Evolutionary conservation across 2,113 vertebrate species (phyloP).

Genomic region (Cryptomyrus ogoouensis): DNA sequence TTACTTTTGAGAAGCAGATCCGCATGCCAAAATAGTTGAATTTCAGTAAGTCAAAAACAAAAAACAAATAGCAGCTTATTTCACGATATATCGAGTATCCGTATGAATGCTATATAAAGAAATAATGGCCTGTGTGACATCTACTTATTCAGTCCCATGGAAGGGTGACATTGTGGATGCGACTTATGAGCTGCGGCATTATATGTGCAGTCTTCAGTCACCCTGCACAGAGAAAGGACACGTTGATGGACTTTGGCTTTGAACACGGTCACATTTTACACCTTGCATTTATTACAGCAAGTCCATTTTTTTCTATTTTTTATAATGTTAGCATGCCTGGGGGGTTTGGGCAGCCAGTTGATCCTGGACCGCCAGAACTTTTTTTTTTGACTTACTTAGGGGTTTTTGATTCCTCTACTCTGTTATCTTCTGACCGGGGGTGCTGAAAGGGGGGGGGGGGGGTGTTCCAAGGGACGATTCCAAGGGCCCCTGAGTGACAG

Average conservation of each 20-base stretch:
- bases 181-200: neutral
- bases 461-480: too few relatives aligned
- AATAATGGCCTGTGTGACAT: neutral
- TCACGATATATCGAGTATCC: neutral
- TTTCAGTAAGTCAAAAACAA: slow-evolving; percentile 13
- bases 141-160: neutral
- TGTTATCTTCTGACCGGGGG: neutral
- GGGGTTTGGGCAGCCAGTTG: neutral
- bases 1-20: slow-evolving; percentile 25
- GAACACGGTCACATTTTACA: neutral
- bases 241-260: neutral
- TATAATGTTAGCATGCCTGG: neutral
- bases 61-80: slow-evolving; percentile 22
- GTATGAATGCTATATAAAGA: neutral
- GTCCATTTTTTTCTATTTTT: neutral
- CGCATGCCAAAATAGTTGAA: slow-evolving; percentile 20
- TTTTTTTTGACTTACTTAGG: neutral
- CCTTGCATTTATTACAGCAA: neutral
- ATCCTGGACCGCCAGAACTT: neutral
- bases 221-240: neutral
- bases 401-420: neutral
- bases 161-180: neutral
- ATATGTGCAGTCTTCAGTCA: neutral
- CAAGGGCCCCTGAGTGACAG: too few relatives aligned
- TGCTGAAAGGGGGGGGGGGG: too few relatives aligned